These are phyloP conservation scores for Palythoa grandiflora DNA, from an alignment of 92 coral and sea anemone genomes.

Conservation along the genomic window DNA sequence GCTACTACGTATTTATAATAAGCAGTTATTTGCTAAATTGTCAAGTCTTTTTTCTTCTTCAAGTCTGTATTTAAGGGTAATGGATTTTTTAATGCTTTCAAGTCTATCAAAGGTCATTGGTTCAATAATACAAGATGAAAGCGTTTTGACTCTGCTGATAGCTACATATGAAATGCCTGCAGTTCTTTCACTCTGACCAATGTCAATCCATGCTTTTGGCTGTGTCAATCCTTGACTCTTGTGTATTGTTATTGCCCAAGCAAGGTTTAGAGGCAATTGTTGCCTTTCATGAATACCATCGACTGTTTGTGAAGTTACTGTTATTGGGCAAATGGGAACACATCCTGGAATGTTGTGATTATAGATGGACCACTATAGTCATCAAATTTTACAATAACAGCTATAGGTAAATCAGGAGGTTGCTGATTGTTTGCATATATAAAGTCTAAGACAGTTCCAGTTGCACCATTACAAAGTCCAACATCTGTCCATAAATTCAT, in stretches of 20 bases:
- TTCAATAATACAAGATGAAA: constrained; percentile 1
- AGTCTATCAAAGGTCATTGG: neutral
- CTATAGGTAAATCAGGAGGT: no score
- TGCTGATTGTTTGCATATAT: no score
- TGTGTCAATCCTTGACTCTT: constrained; percentile 12
- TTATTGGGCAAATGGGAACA: no score
- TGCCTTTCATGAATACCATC: neutral
- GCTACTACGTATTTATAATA: constrained; percentile 2
- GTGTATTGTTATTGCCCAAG: neutral
- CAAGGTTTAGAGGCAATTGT: neutral
- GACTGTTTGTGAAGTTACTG: no score
- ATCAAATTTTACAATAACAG: no score
- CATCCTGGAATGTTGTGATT: no score
- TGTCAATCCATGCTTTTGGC: neutral
- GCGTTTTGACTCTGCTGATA: neutral
- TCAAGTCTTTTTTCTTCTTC: constrained; percentile 6
- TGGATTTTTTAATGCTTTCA: neutral
- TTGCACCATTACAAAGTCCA: neutral
- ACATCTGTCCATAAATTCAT: neutral
- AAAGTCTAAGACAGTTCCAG: no score
- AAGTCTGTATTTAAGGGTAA: constrained; percentile 8
- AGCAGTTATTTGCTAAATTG: constrained; percentile 1
- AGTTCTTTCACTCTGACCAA: neutral
- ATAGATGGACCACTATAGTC: no score
- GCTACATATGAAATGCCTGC: neutral